phyloP scores from a whole-genome alignment of 2,797 vertebrate genomes.

The Zalophus californianus region DNA sequence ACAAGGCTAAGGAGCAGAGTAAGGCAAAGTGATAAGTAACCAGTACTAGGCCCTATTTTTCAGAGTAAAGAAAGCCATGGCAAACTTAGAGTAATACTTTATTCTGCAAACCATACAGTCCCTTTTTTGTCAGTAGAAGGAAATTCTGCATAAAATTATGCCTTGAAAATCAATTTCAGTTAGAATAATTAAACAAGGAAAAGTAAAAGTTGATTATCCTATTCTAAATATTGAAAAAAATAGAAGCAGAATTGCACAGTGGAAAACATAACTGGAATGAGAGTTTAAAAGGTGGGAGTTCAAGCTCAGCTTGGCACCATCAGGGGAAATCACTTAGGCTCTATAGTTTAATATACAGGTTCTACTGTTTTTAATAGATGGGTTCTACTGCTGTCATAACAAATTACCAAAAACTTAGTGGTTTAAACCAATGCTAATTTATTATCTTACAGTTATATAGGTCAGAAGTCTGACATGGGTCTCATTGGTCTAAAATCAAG shows the following conservation, averaged over 20 bases:
- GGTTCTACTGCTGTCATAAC: not conserved
- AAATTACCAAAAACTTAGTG: not conserved
- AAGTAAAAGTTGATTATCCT: not conserved
- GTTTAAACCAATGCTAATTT: not conserved
- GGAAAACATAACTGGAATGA: not conserved
- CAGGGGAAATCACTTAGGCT: not conserved
- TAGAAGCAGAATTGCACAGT: not conserved
- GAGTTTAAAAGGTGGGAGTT: not conserved
- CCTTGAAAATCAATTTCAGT: constrained; percentile 7
- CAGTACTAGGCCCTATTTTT: not conserved
- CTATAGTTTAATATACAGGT: not conserved
- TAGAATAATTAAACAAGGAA: constrained; percentile 27
- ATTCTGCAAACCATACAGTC: not conserved
- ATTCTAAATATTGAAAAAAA: not conserved
- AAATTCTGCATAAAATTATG: not conserved
- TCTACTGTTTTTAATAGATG: not conserved
- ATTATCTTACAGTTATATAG: not conserved
- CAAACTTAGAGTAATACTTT: not conserved
- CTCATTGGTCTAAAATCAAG: not conserved
- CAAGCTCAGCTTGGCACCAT: not conserved
- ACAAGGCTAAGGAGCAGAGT: not conserved
- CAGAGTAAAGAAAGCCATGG: not conserved
- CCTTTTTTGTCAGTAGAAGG: constrained; percentile 6
- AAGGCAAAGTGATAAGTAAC: not conserved
- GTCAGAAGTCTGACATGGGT: not conserved